phyloP scores from a whole-genome alignment of 2,113 vertebrate species.

The Calidris pugnax region DNA sequence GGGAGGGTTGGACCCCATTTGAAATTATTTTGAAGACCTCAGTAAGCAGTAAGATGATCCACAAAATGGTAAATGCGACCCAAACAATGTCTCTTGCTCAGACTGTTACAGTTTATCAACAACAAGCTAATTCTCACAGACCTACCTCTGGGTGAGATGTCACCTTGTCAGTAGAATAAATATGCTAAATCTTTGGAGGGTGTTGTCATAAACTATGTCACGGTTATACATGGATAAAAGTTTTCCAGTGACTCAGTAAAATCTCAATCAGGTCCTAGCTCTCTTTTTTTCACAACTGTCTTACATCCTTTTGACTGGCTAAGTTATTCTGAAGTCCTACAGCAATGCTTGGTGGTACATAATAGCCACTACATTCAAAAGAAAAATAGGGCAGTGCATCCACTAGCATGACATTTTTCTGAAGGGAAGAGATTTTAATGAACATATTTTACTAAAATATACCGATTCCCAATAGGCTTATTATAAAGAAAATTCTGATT shows the following conservation, averaged over 20 bases:
- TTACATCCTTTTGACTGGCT: background rate
- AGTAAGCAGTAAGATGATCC: background rate
- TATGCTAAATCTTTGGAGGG: background rate
- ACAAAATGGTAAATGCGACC: background rate
- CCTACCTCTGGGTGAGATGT: background rate
- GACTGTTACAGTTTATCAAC: background rate
- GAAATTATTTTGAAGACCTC: background rate
- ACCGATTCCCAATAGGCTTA: background rate
- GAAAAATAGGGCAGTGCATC: background rate
- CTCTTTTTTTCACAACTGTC: background rate
- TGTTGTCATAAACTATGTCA: background rate
- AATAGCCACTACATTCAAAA: background rate
- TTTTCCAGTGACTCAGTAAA: background rate
- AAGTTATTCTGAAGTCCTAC: background rate
- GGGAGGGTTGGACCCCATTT: background rate
- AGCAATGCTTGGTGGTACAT: background rate
- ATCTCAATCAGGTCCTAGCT: background rate
- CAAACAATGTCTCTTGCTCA: background rate
- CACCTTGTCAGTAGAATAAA: background rate
- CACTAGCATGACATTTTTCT: background rate
- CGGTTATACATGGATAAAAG: background rate
- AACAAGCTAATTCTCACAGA: background rate
- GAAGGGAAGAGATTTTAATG: background rate
- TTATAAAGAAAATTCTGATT: background rate
- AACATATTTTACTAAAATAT: background rate